Percentiles rank a stretch among this genome's conserved stretches.
phyloP scores from a whole-genome alignment of 2,888 invertebrate species.

The Brassicogethes aeneus region DNA sequence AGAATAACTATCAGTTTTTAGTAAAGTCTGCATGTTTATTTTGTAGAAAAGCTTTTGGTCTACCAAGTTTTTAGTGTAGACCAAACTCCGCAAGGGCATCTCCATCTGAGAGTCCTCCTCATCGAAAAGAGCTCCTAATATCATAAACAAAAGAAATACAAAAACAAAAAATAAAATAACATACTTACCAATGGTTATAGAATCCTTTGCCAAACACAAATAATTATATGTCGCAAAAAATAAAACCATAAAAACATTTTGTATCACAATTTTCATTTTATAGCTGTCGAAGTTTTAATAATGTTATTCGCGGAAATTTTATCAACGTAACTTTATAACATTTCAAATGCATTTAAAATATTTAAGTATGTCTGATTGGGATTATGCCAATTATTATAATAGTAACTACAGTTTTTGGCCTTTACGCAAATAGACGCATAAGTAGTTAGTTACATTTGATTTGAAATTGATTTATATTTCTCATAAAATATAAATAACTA shows the following conservation, averaged over 20 bases:
- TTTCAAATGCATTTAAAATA: no score
- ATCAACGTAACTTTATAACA: no score
- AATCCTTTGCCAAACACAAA: conserved; percentile 21
- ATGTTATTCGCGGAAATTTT: no score
- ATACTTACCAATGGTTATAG: conserved; percentile 21
- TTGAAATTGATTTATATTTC: no score
- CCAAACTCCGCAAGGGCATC: conserved; percentile 51
- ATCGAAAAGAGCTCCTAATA: conserved; percentile 35
- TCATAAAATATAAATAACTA: no score
- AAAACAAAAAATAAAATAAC: conserved; percentile 6
- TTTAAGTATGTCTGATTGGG: no score
- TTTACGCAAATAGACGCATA: no score
- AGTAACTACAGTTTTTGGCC: no score
- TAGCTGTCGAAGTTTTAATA: no score
- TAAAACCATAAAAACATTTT: conserved; percentile 21
- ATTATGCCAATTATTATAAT: no score
- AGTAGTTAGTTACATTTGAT: no score
- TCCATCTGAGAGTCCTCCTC: conserved; percentile 46
- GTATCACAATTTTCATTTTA: conserved; percentile 29
- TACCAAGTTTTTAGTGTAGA: conserved; percentile 41
- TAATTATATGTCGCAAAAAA: conserved; percentile 22
- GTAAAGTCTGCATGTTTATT: conserved; percentile 23
- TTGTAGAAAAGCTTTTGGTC: conserved; percentile 23
- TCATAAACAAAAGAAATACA: background rate
- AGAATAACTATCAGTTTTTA: conserved; percentile 30